Evolutionary conservation across 2,797 vertebrate genomes (phyloP), one percentile per base, ranked within the genome.

Genomic region (Ctenopoma kingsleyae): DNA sequence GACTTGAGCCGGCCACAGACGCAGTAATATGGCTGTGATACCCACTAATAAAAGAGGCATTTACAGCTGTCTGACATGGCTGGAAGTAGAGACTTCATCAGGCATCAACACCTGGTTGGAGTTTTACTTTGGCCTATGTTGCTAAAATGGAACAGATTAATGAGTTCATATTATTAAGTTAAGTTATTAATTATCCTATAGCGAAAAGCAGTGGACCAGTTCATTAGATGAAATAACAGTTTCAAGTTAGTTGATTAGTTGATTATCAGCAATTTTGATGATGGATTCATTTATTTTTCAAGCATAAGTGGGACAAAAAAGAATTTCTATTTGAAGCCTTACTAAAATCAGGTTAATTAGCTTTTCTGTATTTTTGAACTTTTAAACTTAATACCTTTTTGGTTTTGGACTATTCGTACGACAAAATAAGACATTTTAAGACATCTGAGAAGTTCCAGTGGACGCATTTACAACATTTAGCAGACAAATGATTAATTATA

Each of bases 31-130:
- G 41, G 51, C 73, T 80, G 68, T 87, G 82, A 89, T 89, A 73
- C 80, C 53, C 53, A 56, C 75, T 88, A 74, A 90, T 91, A 74
- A 86, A 86, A 70, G 81, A 80, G 78, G 70, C 63, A 62, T 92
- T 91, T 91, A 88, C 84, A 75, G 67, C 81, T 46, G 74, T 86
- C 78, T 35, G 79, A 84, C 74, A 73, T 59, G 62, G 43, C 20
- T 63, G 59, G 60, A 74, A 59, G 81, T 80, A 44, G 51, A 72
- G n/a, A 62, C 54, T 73, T 62, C 10, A 66, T 67, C 52, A 64
- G 59, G 6, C 46, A 1, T 57, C 4, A 20, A 43, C 53, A 55
- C 30, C 15, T 63, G 46, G 27, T 15, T 35, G 22, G 35, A 20
- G 6, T 3, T 27, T 43, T 6, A 49, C 20, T 8, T 17, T 4